Evolutionary conservation across 2,113 vertebrate species (phyloP), one percentile per base, ranked within the genome.

Genomic region (Corydoras maculifer): DNA sequence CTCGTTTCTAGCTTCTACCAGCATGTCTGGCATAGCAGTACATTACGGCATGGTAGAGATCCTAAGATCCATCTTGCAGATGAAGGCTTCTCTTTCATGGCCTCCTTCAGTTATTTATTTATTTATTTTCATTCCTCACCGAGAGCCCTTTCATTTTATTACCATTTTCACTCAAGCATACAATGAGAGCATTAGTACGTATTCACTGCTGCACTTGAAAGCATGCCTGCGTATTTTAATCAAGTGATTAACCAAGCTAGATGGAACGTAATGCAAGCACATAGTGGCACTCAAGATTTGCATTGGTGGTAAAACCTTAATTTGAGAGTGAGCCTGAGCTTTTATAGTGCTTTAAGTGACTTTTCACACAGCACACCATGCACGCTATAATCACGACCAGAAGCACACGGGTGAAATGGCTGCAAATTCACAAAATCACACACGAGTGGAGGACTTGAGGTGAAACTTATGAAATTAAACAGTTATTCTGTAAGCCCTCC

Each of bases 141-240:
- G 87, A 86, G 81, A 85, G 73, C 81, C 82, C 84, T 85, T 87
- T 78, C 82, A 77, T 86, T 89, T 86, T 86, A 89, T 88, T 87
- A 89, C 86, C 85, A 84, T 84, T 84, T 84, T 76, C 79, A 83
- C 78, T 79, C 82, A 81, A 81, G 82, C 84, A 85, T 85, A 86
- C 72, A 81, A 84, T 79, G 78, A 9, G 43, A 0, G 35, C 31
- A 30, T 2, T 32, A 58, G 74, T 15, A 59, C 49, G 15, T 55
- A 32, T 78, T 70, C 70, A 76, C 80, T 83, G 74, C 68, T 70
- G 35, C 25, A 49, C n/a, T 50, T 29, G 15, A 8, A 35, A 14
- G 9, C 10, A 53, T 10, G 35, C 35, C 35, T 43, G 35, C 35
- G 35, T 43, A 43, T 43, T 43, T 43, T 43, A 43, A 43, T 43